Evolutionary conservation across 2,797 vertebrate genomes (phyloP), one percentile per base, ranked within the genome.

Genomic region (Ctenochaetus hawaiiensis): DNA sequence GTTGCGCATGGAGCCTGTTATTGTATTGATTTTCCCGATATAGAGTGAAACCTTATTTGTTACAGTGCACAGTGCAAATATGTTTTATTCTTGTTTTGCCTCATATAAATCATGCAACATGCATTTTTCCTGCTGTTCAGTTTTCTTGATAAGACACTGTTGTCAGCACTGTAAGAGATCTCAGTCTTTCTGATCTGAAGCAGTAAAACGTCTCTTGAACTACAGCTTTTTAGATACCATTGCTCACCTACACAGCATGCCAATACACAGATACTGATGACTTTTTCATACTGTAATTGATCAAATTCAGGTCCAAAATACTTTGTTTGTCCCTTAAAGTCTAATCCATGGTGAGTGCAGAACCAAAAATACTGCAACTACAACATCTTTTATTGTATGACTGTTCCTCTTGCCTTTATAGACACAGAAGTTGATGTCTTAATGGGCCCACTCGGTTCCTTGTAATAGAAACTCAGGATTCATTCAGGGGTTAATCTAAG

Each of bases 31-130:
- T 92, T 89, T 90, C 68, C 81, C 51, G 87, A 92, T 91, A 91
- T 88, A 88, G 91, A 91, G 84, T 89, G 90, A 91, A 92, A 92
- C 88, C 90, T 92, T 87, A 90, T 93, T 93, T 92, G 90, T 94
- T 93, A 91, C 90, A 89, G 86, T 87, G 87, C 86, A 88, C 90
- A 89, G 85, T 89, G 91, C 89, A 93, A 93, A 94, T 92, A 92
- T 94, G 90, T 89, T 92, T 92, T 87, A 91, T 90, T 88, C 89
- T 87, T 89, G 90, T 92, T 92, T 91, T 90, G 81, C 77, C 77
- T 85, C 81, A 49, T 85, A 89, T 91, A 89, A 92, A 92, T 91
- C 90, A 91, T 89, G 84, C 86, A 84, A 90, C 90, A 85, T 89
- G 86, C 81, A 85, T 90, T 90, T 89, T 84, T 73, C 77, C 75